Conservation (phyloP, 1,140 invertebrate genomes). For the Procambarus clarkii region DNA sequence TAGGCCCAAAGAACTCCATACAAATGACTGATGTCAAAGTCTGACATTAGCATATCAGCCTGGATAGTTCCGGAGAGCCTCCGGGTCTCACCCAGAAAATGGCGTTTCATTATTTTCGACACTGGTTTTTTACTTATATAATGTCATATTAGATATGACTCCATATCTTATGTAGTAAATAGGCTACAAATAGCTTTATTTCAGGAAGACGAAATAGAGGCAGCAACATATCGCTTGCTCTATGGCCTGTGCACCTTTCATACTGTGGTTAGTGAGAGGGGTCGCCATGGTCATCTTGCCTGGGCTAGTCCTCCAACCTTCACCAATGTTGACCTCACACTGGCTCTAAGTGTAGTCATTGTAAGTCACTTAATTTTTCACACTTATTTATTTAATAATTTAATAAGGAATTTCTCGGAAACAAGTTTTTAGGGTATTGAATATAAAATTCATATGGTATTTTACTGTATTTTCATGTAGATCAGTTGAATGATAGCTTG, state of each 20-base stretch:
- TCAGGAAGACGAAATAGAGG: constrained; percentile 54
- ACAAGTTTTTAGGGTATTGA: too few species aligned
- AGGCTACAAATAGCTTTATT: background rate
- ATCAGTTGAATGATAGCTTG: too few species aligned
- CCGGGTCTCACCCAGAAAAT: too few species aligned
- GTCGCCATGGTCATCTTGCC: constrained; percentile 61
- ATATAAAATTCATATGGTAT: too few species aligned
- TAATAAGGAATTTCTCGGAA: too few species aligned
- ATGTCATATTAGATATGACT: background rate
- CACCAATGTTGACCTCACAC: constrained; percentile 43
- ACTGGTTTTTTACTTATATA: too few species aligned
- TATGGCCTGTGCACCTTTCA: constrained; percentile 79
- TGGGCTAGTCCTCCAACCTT: constrained; percentile 63
- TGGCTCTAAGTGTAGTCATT: constrained; percentile 41
- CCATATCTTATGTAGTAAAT: background rate
- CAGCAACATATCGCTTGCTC: constrained; percentile 73
- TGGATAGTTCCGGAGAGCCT: too few species aligned
- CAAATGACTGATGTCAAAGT: too few species aligned
- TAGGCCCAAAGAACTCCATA: too few species aligned
- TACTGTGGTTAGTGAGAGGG: constrained; percentile 74
- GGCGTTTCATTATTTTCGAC: too few species aligned
- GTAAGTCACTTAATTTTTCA: constrained; percentile 25
- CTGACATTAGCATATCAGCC: too few species aligned
- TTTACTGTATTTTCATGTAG: too few species aligned
- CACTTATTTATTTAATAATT: background rate